Conservation (phyloP, 2,888 invertebrate genomes). For the Trissolcus japonicus region DNA sequence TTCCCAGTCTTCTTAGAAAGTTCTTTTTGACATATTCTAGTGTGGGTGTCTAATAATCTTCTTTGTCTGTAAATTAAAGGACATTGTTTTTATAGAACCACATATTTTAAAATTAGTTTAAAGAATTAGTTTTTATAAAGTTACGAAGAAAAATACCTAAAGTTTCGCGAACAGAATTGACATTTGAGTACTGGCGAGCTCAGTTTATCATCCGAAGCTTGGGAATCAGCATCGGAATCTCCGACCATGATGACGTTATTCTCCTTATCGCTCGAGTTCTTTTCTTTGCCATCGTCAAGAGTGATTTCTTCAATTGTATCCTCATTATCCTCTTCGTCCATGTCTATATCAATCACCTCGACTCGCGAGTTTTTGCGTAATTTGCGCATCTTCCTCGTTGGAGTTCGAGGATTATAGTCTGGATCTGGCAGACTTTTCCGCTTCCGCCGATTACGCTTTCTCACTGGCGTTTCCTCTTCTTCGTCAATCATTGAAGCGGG, state of each 20-base stretch:
- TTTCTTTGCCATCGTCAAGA: conserved; percentile 71
- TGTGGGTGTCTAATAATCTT: conserved; percentile 67
- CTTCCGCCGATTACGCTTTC: conserved; percentile 65
- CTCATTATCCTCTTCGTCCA: conserved; percentile 62
- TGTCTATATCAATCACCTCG: conserved; percentile 72
- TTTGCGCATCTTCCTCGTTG: conserved; percentile 59
- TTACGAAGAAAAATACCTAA: conserved; percentile 47
- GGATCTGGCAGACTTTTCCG: conserved; percentile 62
- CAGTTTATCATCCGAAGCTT: conserved; percentile 54
- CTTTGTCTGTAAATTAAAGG: conserved; percentile 60
- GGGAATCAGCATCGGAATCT: conserved; percentile 69
- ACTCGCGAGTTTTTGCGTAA: conserved; percentile 61
- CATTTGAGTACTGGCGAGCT: conserved; percentile 64
- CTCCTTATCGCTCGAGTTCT: conserved; percentile 74
- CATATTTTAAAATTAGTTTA: not conserved
- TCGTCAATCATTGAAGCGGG: conserved; percentile 66
- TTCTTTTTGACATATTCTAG: conserved; percentile 68
- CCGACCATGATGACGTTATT: conserved; percentile 73
- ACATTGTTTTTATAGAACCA: not conserved
- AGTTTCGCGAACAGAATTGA: conserved; percentile 67
- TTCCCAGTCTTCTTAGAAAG: conserved; percentile 53
- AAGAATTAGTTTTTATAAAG: too few species aligned
- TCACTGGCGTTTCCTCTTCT: conserved; percentile 63
- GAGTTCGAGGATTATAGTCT: conserved; percentile 63
- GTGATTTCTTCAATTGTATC: conserved; percentile 68